Evolutionary conservation across 2,888 invertebrate species (phyloP), one percentile per base, ranked within the genome.

Genomic region (Notocelia uddmanniana): DNA sequence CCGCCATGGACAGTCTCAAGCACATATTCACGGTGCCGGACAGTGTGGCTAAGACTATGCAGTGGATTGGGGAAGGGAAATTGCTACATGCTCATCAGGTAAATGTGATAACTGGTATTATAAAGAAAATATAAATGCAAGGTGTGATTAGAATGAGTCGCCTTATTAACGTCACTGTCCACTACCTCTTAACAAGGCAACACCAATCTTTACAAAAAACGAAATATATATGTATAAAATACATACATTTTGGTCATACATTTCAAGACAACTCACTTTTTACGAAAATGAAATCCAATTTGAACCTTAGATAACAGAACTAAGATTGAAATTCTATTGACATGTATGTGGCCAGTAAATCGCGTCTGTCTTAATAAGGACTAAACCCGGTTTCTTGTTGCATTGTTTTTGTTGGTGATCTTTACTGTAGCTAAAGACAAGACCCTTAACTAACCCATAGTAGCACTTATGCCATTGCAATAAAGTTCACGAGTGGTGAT

Each of bases 21-120:
- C 99, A 99, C 84, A 99, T 99, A 76, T 99, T 99, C 83, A 99
- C 98, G 57, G 98, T 99, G 0, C 99, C 98, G 11, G 98, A 98
- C 82, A 98, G 98, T 90, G 98, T 99, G 0, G 97, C 98, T 69
- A 98, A 98, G 88, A 98, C 99, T 0, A 97, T 98, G 85, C 97
- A 97, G 69, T 97, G 98, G 94, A 99, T 99, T 73, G 97, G 96
- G 76, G 99, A 99, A 79, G 99, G 98, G 58, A 99, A 99, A 87
- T 93, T 99, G 9, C 89, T 99, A 1, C 97, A 98, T 87, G 98
- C 99, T 8, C 99, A 99, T 93, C 98, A 97, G 94, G 95, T 95
- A 78, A 31, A 31, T 73, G 60, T 57, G 2, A 13, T 15, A 13
- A 0, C 11, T 41, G 41, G 1, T 3, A 41, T 6, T 13, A 13